Evolutionary conservation across 2,888 invertebrate species (phyloP), one percentile per base, ranked within the genome.

Genomic region (Eristalinus aeneus): DNA sequence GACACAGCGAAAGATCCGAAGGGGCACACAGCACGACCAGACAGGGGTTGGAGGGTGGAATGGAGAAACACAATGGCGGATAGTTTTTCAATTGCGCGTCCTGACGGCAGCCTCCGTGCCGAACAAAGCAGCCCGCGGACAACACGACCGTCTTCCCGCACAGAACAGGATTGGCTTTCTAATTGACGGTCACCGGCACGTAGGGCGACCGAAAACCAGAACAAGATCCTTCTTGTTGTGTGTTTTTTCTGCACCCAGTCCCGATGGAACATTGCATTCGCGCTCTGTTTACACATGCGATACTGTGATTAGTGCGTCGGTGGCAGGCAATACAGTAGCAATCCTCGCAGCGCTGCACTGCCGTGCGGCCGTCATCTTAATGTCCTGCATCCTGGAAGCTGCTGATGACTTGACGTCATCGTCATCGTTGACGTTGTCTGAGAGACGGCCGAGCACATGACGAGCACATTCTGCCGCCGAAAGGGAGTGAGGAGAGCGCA

Each of bases 251-350:
- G 39, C 5, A n/a, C 39, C n/a, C 39, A 39, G 39, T 63, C 12
- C 27, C 12, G 56, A 54, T 46, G 34, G 56, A 36, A 77, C 61
- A 78, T 78, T 82, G 77, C 82, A 68, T 79, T 74, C 71, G 36
- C 27, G 53, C 23, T 74, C 54, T 79, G 69, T 69, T 84, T 84
- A 79, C 83, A 84, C 83, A 84, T 79, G 83, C 83, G 69, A 84
- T 79, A 69, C 79, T 79, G 79, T 71, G 79, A 84, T 84, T 84
- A 82, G 77, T 82, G 67, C 46, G 39, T 8, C 34, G 34, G 34
- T 10, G 36, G 46, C 46, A 1, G 46, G 16, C 82, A 61, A 67
- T 31, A 75, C 78, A 71, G 83, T 78, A 83, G 73, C 82, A 80
- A 56, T n/a, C 56, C 20, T 53, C 46, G 64, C 65, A 58, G 12